Evolutionary conservation across 2,797 vertebrate species (phyloP), one percentile per base, ranked within the genome.

Genomic region (Pagetopsis macropterus): DNA sequence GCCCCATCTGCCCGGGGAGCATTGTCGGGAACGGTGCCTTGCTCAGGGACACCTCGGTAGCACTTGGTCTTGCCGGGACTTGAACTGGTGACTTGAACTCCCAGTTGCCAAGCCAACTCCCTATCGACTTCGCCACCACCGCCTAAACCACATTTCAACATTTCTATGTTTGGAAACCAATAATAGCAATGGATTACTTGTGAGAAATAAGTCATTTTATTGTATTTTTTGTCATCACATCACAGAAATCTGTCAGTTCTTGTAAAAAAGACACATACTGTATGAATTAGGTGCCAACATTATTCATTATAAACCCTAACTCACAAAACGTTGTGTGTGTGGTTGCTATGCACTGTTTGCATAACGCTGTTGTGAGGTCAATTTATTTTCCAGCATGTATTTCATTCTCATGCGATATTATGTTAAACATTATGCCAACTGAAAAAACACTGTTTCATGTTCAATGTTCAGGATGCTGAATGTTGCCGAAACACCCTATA

Each of bases 181-280:
- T 9, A 33, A 63, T 31, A 55, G 9, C 55, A 58, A 33, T 11
- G 1, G 19, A 40, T 62, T 3, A 8, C 54, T 9, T 43, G 4
- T 54, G 9, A 71, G 4, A 67, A 50, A 55, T 60, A 17, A 57
- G 4, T 37, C 9, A 14, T 2, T 79, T 49, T 27, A 19, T 71
- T 78, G 73, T 52, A 58, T 64, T 83, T 3, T 75, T 2, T 9
- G n/a, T 65, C 5, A 10, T 65, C 2, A 54, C 5, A 45, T 51
- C 9, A 74, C 21, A 61, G 14, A 21, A 56, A 66, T 2, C 6
- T n/a, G 11, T 14, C 37, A 49, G 17, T 12, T 44, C 1, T 50
- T 46, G 3, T 49, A 15, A 61, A 7, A 51, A 9, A 60, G 15
- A 66, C 37, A 52, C 51, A 37, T 3, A 27, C 23, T 27, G 23